Evolutionary conservation across 1,140 invertebrate genomes (phyloP).

Genomic region (Anoplolepis gracilipes): DNA sequence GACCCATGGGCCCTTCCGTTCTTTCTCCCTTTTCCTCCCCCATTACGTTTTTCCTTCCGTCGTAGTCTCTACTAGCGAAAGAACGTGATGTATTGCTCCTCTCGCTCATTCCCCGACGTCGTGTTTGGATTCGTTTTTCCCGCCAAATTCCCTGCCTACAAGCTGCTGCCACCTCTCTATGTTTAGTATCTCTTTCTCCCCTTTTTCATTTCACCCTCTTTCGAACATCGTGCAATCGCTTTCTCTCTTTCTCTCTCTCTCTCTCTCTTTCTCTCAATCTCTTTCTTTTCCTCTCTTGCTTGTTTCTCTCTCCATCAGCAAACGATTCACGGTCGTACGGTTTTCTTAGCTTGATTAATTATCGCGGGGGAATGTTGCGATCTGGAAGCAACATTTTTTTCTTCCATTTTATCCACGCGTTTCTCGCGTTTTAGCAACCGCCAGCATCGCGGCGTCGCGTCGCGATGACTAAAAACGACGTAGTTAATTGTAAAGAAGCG

Average conservation of each 20-base stretch:
- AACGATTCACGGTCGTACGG: slow-evolving; percentile 71
- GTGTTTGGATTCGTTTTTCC: slow-evolving; percentile 85
- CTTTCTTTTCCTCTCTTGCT: slow-evolving; percentile 7
- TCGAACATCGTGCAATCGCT: slow-evolving; percentile 19
- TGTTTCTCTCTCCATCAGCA: slow-evolving; percentile 13
- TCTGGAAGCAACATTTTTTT: slow-evolving; percentile 45
- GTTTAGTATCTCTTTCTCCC: slow-evolving; percentile 35
- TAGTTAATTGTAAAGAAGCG: slow-evolving; percentile 71
- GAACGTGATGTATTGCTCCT: slow-evolving; percentile 83
- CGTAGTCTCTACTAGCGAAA: slow-evolving; percentile 74
- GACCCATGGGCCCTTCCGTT: slow-evolving; percentile 33
- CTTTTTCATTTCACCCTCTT: not conserved
- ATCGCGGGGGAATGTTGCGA: slow-evolving; percentile 72
- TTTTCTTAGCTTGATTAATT: slow-evolving; percentile 82
- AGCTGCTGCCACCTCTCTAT: slow-evolving; percentile 74
- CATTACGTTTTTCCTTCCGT: slow-evolving; percentile 46
- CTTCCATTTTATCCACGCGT: not conserved
- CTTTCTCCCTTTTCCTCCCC: slow-evolving; percentile 39
- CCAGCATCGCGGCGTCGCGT: slow-evolving; percentile 17
- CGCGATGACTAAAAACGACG: slow-evolving; percentile 48
- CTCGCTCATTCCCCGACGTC: slow-evolving; percentile 76
- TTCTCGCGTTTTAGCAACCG: slow-evolving; percentile 23
- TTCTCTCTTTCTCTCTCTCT: slow-evolving; percentile 16
- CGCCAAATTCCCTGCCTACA: slow-evolving; percentile 81
- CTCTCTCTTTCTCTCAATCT: not conserved